These are phyloP conservation scores for Cephus pygmeus DNA, from an alignment of 2,888 invertebrate genomes.

Conservation along the genomic window DNA sequence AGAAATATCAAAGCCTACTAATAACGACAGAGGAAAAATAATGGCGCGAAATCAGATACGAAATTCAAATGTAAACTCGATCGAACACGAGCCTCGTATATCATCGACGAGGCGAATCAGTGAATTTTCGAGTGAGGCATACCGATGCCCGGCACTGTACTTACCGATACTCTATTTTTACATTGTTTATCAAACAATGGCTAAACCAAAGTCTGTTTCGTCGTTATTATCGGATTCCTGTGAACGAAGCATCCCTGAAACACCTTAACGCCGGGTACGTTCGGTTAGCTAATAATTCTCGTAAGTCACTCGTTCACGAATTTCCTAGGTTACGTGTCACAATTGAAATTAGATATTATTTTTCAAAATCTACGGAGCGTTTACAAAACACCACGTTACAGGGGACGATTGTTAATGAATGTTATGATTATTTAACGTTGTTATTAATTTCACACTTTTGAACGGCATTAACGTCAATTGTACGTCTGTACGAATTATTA, in stretches of 20 bases:
- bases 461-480: neutral
- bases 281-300: neutral
- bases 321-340: neutral
- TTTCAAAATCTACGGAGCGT: neutral
- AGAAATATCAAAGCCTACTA: neutral
- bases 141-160: neutral
- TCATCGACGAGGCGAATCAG: neutral
- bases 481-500: neutral
- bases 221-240: neutral
- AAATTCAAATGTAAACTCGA: neutral
- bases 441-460: neutral
- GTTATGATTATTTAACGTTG: too few relatives aligned
- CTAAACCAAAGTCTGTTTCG: neutral
- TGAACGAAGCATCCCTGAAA: neutral
- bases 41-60: too few relatives aligned
- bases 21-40: neutral
- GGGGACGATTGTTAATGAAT: neutral
- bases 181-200: neutral
- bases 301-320: neutral
- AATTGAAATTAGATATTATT: neutral
- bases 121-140: neutral
- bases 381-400: neutral
- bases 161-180: neutral
- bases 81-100: neutral
- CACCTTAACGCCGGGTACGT: neutral